A percentile compares a stretch with the other conserved stretches of the same genome.
These are phyloP conservation scores for Craniophora ligustri DNA, from an alignment of 2,888 invertebrate species.

Conservation along the genomic window DNA sequence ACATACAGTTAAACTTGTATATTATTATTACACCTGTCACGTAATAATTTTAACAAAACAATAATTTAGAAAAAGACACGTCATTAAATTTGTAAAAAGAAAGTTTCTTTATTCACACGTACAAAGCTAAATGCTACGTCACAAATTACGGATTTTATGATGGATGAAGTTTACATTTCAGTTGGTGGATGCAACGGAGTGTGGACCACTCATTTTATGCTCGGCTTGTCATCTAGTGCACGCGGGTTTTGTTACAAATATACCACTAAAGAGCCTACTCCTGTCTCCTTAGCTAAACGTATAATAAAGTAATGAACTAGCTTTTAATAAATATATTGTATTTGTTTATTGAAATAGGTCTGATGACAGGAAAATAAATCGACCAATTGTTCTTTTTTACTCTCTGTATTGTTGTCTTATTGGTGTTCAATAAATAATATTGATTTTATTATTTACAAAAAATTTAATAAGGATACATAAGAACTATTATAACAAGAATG, in stretches of 20 bases:
- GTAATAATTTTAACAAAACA: no score
- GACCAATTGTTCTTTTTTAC: no score
- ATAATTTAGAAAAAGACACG: neutral
- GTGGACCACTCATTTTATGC: slow-evolving; percentile 52
- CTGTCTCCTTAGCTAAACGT: neutral
- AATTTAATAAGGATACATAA: no score
- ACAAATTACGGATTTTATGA: slow-evolving; percentile 46
- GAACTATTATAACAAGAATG: no score
- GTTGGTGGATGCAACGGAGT: slow-evolving; percentile 52
- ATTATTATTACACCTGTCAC: no score
- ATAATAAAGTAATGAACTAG: neutral
- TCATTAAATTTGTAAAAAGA: neutral
- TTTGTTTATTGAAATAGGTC: neutral
- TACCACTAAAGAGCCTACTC: neutral
- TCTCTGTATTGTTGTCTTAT: no score
- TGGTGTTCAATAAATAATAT: no score
- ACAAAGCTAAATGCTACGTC: slow-evolving; percentile 27
- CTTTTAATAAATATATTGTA: neutral
- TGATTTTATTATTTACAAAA: no score
- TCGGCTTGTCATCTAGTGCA: slow-evolving; percentile 51
- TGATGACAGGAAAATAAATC: no score
- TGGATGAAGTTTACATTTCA: slow-evolving; percentile 47
- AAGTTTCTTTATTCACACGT: neutral
- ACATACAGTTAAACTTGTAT: no score
- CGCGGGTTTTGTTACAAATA: slow-evolving; percentile 31